Conservation (phyloP, 2,113 vertebrate species). For the Chamaea fasciata region DNA sequence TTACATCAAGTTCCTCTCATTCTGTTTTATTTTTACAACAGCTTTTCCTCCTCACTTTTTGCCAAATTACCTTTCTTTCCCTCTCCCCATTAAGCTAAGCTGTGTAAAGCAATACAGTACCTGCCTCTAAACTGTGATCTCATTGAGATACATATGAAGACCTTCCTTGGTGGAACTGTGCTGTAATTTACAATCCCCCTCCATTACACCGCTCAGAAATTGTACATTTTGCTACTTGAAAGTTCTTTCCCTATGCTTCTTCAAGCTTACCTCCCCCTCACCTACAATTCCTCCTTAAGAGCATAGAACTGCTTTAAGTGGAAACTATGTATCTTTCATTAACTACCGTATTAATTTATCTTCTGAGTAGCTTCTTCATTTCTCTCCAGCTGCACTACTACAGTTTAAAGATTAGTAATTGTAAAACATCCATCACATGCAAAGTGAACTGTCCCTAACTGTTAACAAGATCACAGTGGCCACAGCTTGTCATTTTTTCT, state of each 20-base stretch:
- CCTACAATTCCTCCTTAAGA: neutral
- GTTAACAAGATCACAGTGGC: conserved; percentile 26
- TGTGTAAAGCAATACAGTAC: neutral
- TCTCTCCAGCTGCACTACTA: conserved; percentile 3
- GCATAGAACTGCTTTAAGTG: neutral
- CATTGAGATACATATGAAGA: neutral
- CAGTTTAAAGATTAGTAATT: conserved; percentile 63
- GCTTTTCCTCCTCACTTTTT: neutral
- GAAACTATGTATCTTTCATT: conserved; percentile 57
- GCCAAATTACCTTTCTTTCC: neutral
- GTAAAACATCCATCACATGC: conserved; percentile 57
- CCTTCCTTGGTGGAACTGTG: neutral
- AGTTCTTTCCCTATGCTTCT: neutral
- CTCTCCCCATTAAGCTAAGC: rapidly evolving
- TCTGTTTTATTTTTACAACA: neutral
- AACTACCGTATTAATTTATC: conserved; percentile 62
- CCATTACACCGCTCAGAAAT: neutral
- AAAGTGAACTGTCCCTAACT: conserved; percentile 37
- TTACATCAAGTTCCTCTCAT: neutral
- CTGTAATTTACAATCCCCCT: neutral
- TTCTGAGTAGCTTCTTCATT: conserved; percentile 29
- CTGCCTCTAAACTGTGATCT: neutral
- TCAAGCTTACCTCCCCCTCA: neutral
- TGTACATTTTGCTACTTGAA: neutral
- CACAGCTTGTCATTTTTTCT: neutral